These are phyloP conservation scores for Unio delphinus DNA, from an alignment of 2,888 invertebrate species.

Conservation along the genomic window DNA sequence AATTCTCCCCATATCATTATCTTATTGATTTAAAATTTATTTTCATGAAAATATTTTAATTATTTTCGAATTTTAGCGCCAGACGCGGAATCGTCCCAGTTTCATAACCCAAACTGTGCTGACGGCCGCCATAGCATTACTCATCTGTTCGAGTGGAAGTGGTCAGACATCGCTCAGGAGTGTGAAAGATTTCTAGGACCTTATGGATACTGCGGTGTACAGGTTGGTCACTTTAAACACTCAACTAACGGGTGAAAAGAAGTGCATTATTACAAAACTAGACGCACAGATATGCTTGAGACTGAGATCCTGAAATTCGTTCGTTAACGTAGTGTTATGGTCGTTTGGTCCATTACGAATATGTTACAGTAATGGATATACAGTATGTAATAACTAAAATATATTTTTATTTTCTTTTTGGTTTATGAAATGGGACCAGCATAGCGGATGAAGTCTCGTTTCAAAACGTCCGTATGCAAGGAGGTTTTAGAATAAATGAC, in stretches of 20 bases:
- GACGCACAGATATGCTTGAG: neutral
- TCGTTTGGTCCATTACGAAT: too few species aligned
- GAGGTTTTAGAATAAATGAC: too few species aligned
- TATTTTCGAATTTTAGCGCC: neutral
- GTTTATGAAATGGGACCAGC: too few species aligned
- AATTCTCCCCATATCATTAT: too few species aligned
- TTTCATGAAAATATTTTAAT: too few species aligned
- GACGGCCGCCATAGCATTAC: constrained; percentile 45
- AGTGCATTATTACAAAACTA: neutral
- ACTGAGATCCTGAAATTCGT: neutral
- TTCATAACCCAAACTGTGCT: constrained; percentile 40
- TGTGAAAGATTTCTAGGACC: constrained; percentile 61
- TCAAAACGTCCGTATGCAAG: too few species aligned
- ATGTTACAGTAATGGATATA: too few species aligned
- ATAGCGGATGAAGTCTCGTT: too few species aligned
- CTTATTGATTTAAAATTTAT: too few species aligned
- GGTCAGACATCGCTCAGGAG: constrained; percentile 46
- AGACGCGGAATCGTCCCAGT: constrained; percentile 1
- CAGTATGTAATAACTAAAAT: too few species aligned
- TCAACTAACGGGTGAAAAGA: neutral
- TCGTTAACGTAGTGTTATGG: too few species aligned
- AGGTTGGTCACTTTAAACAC: constrained; percentile 35
- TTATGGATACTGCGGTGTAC: constrained; percentile 58
- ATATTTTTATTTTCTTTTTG: too few species aligned
- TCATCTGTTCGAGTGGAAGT: constrained; percentile 63